These are phyloP conservation scores for Laspeyria flexula DNA, from an alignment of 2,888 invertebrate genomes.

Conservation along the genomic window DNA sequence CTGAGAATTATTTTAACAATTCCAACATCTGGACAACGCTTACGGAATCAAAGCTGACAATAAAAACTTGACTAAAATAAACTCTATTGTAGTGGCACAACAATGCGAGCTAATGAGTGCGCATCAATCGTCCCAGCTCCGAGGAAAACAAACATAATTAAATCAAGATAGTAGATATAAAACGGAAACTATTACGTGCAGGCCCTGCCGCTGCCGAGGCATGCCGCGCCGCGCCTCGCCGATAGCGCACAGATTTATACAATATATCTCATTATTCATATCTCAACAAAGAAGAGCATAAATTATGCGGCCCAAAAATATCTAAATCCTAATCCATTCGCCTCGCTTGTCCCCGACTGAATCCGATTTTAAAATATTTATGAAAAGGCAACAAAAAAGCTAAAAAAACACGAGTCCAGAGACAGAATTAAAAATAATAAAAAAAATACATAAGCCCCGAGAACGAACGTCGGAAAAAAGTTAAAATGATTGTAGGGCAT, in stretches of 20 bases:
- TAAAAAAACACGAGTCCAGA: slow-evolving; percentile 68
- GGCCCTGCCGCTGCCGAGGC: slow-evolving; percentile 28
- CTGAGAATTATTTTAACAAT: slow-evolving; percentile 50
- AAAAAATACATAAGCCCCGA: slow-evolving; percentile 68
- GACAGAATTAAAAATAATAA: slow-evolving; percentile 81
- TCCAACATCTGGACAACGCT: slow-evolving; percentile 42
- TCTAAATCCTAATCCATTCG: slow-evolving; percentile 85
- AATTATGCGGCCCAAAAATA: slow-evolving; percentile 83
- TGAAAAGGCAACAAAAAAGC: slow-evolving; percentile 78
- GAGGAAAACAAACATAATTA: slow-evolving; percentile 50
- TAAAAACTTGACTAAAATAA: slow-evolving; percentile 46
- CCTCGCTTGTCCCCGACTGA: slow-evolving; percentile 80
- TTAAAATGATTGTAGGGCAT: slow-evolving; percentile 83
- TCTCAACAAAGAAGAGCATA: slow-evolving; percentile 82
- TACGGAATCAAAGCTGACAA: slow-evolving; percentile 28
- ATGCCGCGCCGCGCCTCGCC: slow-evolving; percentile 49
- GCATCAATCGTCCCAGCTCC: slow-evolving; percentile 39
- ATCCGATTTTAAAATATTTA: slow-evolving; percentile 86
- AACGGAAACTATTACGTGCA: slow-evolving; percentile 60
- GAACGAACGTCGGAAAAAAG: slow-evolving; percentile 81
- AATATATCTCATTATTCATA: slow-evolving; percentile 80
- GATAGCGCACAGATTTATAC: slow-evolving; percentile 67
- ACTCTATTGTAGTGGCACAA: slow-evolving; percentile 37
- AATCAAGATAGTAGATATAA: slow-evolving; percentile 49
- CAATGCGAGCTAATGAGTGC: slow-evolving; percentile 45